Conservation (phyloP, 2,113 vertebrate species). For the Zonotrichia leucophrys region DNA sequence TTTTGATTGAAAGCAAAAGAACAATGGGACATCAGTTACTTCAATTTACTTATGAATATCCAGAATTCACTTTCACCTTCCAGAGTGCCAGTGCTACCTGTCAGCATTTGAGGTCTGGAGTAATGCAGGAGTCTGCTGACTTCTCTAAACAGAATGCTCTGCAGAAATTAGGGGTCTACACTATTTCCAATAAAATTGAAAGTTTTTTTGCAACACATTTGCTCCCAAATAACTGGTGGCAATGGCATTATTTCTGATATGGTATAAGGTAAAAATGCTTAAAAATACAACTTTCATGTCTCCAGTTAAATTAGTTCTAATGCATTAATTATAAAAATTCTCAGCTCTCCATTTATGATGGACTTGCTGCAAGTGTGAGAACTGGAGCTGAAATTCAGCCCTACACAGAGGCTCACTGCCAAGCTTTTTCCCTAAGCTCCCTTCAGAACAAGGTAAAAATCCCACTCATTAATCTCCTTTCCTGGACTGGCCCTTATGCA, state of each 20-base stretch:
- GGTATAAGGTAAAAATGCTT: not conserved
- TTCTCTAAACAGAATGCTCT: not conserved
- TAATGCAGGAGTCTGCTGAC: not conserved
- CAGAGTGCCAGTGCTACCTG: not conserved
- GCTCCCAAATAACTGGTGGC: not conserved
- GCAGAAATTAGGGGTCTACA: not conserved
- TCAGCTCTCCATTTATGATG: not conserved
- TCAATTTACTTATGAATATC: conserved; percentile 2
- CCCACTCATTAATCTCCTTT: not conserved
- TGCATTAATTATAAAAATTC: not conserved
- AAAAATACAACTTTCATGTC: not conserved
- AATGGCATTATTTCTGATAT: not conserved
- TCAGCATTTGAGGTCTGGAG: not conserved
- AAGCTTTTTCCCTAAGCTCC: not conserved
- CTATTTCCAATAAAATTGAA: not conserved
- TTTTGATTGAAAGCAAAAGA: not conserved
- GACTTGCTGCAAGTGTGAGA: not conserved
- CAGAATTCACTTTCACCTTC: conserved; percentile 15
- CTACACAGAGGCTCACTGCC: not conserved
- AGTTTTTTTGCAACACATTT: not conserved
- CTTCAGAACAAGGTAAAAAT: not conserved
- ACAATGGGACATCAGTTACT: not conserved
- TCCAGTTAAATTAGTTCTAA: not conserved
- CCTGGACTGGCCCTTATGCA: not conserved
- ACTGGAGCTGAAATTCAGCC: not conserved